Conservation (phyloP, 1,140 invertebrate species). For the Maconellicoccus hirsutus region DNA sequence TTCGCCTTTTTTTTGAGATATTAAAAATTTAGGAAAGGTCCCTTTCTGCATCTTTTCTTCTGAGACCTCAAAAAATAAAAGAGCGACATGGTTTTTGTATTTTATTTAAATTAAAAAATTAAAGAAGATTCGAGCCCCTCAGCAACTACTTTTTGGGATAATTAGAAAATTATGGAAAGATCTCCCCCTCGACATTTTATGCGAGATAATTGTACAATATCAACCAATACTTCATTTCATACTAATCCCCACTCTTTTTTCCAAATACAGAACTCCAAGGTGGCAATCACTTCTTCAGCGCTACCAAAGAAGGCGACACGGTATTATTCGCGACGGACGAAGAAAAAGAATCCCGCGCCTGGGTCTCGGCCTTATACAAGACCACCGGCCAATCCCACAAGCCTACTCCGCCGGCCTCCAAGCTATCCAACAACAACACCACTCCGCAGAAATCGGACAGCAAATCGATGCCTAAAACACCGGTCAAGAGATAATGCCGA, state of each 20-base stretch:
- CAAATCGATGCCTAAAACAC: not conserved
- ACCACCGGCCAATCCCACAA: slow-evolving; percentile 11
- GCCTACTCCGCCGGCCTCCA: not conserved
- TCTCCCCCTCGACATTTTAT: too few species aligned
- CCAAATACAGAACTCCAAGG: slow-evolving; percentile 6
- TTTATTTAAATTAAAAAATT: too few species aligned
- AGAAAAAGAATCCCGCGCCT: slow-evolving; percentile 1
- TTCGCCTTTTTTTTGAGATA: too few species aligned
- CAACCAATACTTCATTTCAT: not conserved
- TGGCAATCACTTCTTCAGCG: slow-evolving; percentile 6
- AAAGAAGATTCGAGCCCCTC: too few species aligned
- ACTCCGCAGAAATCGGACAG: not conserved
- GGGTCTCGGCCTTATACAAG: not conserved
- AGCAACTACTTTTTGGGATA: too few species aligned
- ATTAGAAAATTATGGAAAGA: too few species aligned
- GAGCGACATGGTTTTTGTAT: too few species aligned
- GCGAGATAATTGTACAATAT: too few species aligned
- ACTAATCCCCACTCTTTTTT: not conserved
- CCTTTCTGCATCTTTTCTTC: too few species aligned
- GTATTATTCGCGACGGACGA: not conserved
- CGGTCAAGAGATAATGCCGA: slow-evolving; percentile 4
- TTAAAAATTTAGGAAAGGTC: too few species aligned
- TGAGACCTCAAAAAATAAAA: too few species aligned
- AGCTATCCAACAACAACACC: not conserved
- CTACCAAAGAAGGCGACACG: not conserved